These are phyloP conservation scores for Philotrypesis tridentata DNA, from an alignment of 1,140 invertebrate genomes.

Conservation along the genomic window DNA sequence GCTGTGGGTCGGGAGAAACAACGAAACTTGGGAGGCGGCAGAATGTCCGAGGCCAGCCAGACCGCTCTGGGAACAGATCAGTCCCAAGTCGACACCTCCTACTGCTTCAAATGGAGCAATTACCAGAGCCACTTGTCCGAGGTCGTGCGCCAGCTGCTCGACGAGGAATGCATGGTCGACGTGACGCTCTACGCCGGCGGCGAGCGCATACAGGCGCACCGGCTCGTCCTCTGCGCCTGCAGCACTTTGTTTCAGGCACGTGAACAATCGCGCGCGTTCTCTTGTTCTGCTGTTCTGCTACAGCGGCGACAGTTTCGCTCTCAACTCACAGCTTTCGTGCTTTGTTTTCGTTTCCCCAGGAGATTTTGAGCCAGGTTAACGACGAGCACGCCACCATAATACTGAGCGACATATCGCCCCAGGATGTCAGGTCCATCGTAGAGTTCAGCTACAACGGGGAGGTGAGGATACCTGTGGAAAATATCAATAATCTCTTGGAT, in stretches of 20 bases:
- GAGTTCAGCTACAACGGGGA: slow-evolving; percentile 79
- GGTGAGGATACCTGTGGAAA: slow-evolving; percentile 72
- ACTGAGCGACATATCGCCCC: slow-evolving; percentile 72
- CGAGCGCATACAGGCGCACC: slow-evolving; percentile 74
- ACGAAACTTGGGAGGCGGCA: slow-evolving; percentile 20
- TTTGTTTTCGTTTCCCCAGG: slow-evolving; percentile 66
- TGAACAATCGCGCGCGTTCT: slow-evolving; percentile 17
- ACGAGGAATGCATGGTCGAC: slow-evolving; percentile 75
- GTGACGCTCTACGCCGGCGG: slow-evolving; percentile 74
- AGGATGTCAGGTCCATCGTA: slow-evolving; percentile 73
- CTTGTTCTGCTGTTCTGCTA: background rate
- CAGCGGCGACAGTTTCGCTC: background rate
- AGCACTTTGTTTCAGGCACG: slow-evolving; percentile 76
- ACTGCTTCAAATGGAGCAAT: slow-evolving; percentile 77
- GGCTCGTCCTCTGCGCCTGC: slow-evolving; percentile 77
- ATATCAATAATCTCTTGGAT: slow-evolving; percentile 71
- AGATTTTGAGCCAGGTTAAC: slow-evolving; percentile 67
- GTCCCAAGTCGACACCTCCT: slow-evolving; percentile 46
- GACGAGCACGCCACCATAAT: slow-evolving; percentile 74
- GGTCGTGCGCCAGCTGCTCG: slow-evolving; percentile 70
- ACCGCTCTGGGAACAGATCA: background rate
- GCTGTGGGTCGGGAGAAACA: slow-evolving; percentile 21
- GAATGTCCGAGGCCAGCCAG: slow-evolving; percentile 29
- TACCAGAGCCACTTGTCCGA: slow-evolving; percentile 73
- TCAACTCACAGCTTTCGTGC: background rate